A percentile compares a stretch with the other conserved stretches of the same genome.
phyloP scores from a whole-genome alignment of 2,888 invertebrate genomes.

The Clistopyga incitator region DNA sequence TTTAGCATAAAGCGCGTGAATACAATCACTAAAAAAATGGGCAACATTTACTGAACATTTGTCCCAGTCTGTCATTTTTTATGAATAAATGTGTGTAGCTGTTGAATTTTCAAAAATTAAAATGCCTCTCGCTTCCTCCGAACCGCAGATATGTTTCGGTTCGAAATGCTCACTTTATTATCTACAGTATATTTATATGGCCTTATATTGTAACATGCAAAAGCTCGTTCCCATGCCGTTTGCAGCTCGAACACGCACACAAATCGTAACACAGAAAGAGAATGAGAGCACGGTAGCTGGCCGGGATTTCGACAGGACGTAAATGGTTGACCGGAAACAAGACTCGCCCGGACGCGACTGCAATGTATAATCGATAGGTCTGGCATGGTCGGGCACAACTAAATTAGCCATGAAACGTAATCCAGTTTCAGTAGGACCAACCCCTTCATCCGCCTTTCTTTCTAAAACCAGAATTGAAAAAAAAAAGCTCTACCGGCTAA shows the following conservation, averaged over 20 bases:
- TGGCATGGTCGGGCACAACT: conserved; percentile 52
- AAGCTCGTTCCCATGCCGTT: conserved; percentile 19
- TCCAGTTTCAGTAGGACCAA: conserved; percentile 38
- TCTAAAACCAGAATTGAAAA: conserved; percentile 40
- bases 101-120: conserved; percentile 11
- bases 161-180: conserved; percentile 10
- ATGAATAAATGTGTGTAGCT: neutral
- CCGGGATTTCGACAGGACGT: conserved; percentile 39
- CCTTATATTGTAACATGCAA: conserved; percentile 4
- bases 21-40: neutral
- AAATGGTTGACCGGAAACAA: conserved; percentile 60
- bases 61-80: neutral
- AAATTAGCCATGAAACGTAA: conserved; percentile 64
- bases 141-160: conserved; percentile 8
- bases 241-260: neutral
- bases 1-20: neutral
- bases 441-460: conserved; percentile 37
- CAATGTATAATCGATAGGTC: conserved; percentile 56
- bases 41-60: neutral
- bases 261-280: conserved; percentile 27
- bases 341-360: conserved; percentile 51
- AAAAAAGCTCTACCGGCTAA: conserved; percentile 9
- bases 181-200: conserved; percentile 17
- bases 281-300: conserved; percentile 1
- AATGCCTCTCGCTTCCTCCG: neutral